phyloP scores from a whole-genome alignment of 2,797 vertebrate species.

The Coregonus suidteri region DNA sequence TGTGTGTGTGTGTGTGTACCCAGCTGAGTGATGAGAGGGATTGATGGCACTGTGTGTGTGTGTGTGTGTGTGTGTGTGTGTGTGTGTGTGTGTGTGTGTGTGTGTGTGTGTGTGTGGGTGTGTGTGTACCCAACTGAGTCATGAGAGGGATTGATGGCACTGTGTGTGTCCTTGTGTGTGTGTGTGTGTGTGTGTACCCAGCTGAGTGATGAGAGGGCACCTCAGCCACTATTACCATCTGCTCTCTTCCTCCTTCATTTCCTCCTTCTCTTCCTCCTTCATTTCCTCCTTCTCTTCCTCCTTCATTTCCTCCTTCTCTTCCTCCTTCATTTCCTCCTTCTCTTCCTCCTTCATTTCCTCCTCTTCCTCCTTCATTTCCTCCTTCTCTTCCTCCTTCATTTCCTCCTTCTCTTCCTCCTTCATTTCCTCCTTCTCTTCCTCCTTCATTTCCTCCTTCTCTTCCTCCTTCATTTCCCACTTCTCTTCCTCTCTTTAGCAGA shows the following conservation, averaged over 20 bases:
- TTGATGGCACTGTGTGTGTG: constrained; percentile 32
- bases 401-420: too few species aligned
- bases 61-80: not conserved
- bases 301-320: too few species aligned
- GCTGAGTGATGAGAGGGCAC: not conserved
- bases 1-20: constrained; percentile 12
- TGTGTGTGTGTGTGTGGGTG: not conserved
- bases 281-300: too few species aligned
- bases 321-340: too few species aligned
- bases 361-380: too few species aligned
- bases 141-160: too few species aligned
- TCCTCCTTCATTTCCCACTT: not conserved
- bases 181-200: not conserved
- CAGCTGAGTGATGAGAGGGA: too few species aligned
- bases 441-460: not conserved
- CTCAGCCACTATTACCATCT: constrained; percentile 27
- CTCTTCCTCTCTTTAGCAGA: constrained; percentile 6
- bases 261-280: too few species aligned
- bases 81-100: constrained; percentile 3
- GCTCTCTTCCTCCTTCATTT: not conserved
- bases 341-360: too few species aligned
- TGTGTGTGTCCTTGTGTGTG: not conserved
- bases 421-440: too few species aligned
- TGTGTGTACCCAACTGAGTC: too few species aligned
- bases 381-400: too few species aligned